A percentile compares a stretch with the other conserved stretches of the same genome.
These are phyloP conservation scores for Serilophus lunatus DNA, from an alignment of 2,113 vertebrate genomes.

Conservation along the genomic window DNA sequence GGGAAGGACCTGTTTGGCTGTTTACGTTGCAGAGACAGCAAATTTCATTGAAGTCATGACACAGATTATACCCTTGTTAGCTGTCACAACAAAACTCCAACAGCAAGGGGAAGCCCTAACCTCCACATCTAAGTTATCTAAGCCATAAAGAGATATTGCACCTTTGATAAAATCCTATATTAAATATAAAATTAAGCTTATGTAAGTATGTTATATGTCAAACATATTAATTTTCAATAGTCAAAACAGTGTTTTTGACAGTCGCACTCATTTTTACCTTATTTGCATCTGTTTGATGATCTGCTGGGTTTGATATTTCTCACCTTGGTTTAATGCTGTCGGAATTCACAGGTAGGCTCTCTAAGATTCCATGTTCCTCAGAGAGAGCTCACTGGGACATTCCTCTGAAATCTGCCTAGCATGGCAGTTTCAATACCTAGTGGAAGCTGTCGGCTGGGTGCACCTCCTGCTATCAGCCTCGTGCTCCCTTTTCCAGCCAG, in stretches of 20 bases:
- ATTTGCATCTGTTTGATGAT: neutral
- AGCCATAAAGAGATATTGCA: neutral
- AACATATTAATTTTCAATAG: neutral
- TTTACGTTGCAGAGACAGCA: neutral
- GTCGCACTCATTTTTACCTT: neutral
- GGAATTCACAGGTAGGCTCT: neutral
- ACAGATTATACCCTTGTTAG: neutral
- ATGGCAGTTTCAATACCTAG: neutral
- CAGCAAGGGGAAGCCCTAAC: neutral
- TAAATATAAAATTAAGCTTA: neutral
- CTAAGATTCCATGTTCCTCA: fast-evolving
- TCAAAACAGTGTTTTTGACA: neutral
- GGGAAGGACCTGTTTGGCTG: neutral
- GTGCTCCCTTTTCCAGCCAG: neutral
- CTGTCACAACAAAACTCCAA: neutral
- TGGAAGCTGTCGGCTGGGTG: neutral
- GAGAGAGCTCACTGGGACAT: fast-evolving
- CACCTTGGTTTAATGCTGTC: neutral
- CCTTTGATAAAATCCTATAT: neutral
- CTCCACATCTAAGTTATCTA: neutral
- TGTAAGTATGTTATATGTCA: neutral
- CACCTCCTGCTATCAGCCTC: neutral
- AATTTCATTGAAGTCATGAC: neutral
- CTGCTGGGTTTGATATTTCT: neutral
- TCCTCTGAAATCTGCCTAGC: neutral